phyloP scores from a whole-genome alignment of 2,888 invertebrate species.

The Agriopis marginaria region DNA sequence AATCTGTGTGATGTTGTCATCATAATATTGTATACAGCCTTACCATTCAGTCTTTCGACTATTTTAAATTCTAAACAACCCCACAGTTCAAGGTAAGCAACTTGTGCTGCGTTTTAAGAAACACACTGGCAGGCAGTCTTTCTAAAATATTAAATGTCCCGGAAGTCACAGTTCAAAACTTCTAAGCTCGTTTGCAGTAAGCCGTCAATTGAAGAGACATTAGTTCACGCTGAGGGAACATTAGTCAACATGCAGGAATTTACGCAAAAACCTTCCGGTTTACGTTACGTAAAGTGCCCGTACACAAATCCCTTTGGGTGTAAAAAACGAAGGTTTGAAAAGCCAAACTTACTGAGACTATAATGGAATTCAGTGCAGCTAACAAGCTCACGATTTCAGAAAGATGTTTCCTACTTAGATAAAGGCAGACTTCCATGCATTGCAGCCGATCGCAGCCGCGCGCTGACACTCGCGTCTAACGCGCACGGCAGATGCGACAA shows the following conservation, averaged over 20 bases:
- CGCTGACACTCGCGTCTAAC: no score
- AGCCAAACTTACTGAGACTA: constrained; percentile 60
- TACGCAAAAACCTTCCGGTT: constrained; percentile 52
- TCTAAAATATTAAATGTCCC: constrained; percentile 40
- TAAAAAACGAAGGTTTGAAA: constrained; percentile 70
- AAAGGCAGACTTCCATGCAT: no score
- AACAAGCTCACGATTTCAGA: background rate
- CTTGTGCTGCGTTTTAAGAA: background rate
- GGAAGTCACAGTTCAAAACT: constrained; percentile 36
- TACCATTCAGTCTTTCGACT: no score
- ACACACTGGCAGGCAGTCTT: constrained; percentile 10
- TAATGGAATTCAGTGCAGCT: constrained; percentile 12
- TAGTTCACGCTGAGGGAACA: constrained; percentile 52
- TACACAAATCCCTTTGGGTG: constrained; percentile 65
- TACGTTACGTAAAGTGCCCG: constrained; percentile 57
- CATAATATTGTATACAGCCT: no score
- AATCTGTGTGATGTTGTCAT: no score
- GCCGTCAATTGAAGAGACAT: constrained; percentile 58
- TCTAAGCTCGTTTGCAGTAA: constrained; percentile 48
- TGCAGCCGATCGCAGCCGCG: no score
- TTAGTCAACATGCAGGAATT: constrained; percentile 56
- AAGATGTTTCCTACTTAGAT: background rate
- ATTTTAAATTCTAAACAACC: background rate
- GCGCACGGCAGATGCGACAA: no score
- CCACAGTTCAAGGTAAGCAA: background rate